Evolutionary conservation across 2,113 vertebrate species (phyloP).

Genomic region (Sialia sialis): DNA sequence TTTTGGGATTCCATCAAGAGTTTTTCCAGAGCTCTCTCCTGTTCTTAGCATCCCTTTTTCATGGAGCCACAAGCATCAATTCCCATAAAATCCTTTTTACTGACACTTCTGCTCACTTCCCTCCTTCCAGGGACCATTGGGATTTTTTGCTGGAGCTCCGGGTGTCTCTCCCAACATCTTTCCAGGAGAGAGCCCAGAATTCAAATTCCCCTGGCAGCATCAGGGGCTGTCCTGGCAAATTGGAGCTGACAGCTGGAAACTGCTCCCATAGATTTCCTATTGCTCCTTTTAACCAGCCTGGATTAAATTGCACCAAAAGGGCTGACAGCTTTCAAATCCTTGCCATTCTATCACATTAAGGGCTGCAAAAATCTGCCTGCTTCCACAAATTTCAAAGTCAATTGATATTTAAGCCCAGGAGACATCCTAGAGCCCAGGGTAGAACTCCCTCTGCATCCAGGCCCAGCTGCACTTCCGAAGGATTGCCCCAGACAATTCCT

Average conservation of each 20-base stretch:
- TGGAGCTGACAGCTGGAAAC: conserved; percentile 68
- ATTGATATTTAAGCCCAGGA: conserved; percentile 32
- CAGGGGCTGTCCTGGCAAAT: conserved; percentile 48
- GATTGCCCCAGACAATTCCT: background rate
- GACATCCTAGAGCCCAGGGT: background rate
- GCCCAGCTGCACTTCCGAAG: background rate
- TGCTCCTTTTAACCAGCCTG: conserved; percentile 59
- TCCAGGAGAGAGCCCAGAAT: background rate
- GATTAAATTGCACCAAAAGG: conserved; percentile 65
- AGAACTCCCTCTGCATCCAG: background rate
- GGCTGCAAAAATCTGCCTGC: conserved; percentile 31
- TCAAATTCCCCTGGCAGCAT: background rate
- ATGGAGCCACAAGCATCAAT: rapidly evolving
- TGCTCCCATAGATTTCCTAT: conserved; percentile 68
- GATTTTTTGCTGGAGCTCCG: background rate
- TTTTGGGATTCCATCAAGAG: background rate
- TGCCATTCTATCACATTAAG: conserved; percentile 25
- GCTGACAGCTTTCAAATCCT: conserved; percentile 52
- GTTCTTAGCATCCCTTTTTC: background rate
- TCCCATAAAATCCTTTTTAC: background rate
- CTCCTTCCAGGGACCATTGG: background rate
- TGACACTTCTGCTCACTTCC: background rate
- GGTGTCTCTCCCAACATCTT: background rate
- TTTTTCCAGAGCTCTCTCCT: rapidly evolving
- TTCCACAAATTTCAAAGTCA: conserved; percentile 68